Evolutionary conservation across 2,113 vertebrate genomes (phyloP).

Genomic region (Heliornis fulica): DNA sequence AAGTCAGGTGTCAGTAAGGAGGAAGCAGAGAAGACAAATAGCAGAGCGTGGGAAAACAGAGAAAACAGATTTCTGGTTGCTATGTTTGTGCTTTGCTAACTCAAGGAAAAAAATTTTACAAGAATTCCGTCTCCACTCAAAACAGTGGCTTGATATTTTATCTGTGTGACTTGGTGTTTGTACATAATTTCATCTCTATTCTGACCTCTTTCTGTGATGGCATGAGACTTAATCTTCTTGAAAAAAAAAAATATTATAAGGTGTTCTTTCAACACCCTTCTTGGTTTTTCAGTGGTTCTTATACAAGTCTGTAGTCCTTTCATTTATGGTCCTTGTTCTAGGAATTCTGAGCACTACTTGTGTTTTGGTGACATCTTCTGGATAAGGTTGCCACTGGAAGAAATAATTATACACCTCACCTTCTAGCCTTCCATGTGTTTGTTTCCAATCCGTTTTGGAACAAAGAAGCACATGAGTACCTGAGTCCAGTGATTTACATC

Average conservation of each 20-base stretch:
- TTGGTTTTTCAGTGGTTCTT: not conserved
- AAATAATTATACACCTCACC: not conserved
- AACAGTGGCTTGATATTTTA: not conserved
- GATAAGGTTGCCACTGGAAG: slow-evolving; percentile 15
- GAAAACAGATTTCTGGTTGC: not conserved
- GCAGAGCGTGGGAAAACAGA: not conserved
- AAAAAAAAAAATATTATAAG: not conserved
- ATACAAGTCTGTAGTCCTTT: not conserved
- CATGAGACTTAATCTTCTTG: not conserved
- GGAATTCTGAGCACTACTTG: not conserved
- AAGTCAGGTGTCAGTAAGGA: not conserved
- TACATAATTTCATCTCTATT: not conserved
- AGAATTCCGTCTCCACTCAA: not conserved
- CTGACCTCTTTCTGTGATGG: not conserved
- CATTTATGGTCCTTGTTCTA: not conserved
- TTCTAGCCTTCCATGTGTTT: not conserved
- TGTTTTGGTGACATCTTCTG: slow-evolving; percentile 71
- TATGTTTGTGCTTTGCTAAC: not conserved
- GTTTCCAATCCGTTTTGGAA: not conserved
- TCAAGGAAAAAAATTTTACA: not conserved
- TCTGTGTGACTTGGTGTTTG: not conserved
- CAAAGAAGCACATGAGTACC: not conserved
- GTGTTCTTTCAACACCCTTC: not conserved
- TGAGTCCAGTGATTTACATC: not conserved
- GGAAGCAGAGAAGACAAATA: not conserved